Conservation (phyloP, 2,113 vertebrate species). For the Toxotes jaculatrix region DNA sequence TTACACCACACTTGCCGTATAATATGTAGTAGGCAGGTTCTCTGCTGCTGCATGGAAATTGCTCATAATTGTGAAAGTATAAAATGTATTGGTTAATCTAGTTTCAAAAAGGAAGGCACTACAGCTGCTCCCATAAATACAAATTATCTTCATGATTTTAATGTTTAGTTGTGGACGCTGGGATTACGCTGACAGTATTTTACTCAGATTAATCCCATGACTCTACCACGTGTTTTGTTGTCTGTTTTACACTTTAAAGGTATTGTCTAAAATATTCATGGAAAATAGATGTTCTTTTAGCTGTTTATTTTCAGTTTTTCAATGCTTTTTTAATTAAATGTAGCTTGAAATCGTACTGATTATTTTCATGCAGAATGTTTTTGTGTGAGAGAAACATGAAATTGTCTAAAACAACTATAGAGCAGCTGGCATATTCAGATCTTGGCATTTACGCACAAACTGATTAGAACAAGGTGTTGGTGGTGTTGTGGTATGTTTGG, state of each 20-base stretch:
- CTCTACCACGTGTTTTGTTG: neutral
- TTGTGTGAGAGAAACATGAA: neutral
- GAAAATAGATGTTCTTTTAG: neutral
- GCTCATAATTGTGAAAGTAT: slow-evolving; percentile 52
- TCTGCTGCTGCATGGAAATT: slow-evolving; percentile 47
- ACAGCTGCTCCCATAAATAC: slow-evolving; percentile 47
- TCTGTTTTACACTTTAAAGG: neutral
- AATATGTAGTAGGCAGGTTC: slow-evolving; percentile 23
- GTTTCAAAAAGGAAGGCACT: slow-evolving; percentile 59
- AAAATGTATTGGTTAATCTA: slow-evolving; percentile 44
- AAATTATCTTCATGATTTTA: neutral
- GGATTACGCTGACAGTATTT: neutral
- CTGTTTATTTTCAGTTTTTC: neutral
- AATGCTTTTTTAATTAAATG: neutral
- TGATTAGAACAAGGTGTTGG: neutral
- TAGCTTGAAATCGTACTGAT: neutral
- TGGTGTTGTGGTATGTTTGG: neutral
- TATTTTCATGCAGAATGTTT: neutral
- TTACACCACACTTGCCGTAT: neutral
- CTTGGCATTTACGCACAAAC: neutral
- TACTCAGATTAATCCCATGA: neutral
- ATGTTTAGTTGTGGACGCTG: slow-evolving; percentile 8
- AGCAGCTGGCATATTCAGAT: neutral
- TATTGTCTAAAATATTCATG: neutral
- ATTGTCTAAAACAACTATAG: neutral